Base-by-base conservation (phyloP, 2,113 vertebrate genomes). In the Callipepla californica region DNA sequence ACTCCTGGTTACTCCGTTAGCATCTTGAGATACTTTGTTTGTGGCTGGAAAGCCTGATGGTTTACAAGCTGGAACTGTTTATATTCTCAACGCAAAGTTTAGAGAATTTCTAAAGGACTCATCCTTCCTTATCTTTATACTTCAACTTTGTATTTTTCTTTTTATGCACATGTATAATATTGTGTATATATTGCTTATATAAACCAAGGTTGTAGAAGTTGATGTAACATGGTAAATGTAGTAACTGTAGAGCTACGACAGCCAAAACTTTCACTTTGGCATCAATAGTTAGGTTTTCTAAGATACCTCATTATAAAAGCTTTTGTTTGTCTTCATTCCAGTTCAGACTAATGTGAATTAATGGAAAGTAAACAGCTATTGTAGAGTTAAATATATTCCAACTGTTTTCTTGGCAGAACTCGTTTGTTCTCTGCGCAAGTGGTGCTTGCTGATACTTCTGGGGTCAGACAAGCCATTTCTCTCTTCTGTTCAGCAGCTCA, bases 81-180 rank as follows among this genome's bases (percentile, higher is more conserved):
- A 83, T 89, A 30, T 58, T 78, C 58, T 55, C 66, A 40, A 66
- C 69, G 47, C 20, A 36, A 85, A 69, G 58, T 92, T 94, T 85
- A 82, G 63, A 48, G 72, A 0, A 18, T 55, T 92, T 87, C 36
- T 72, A 78, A 75, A 89, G 66, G 62, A 32, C 16, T 90, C 17
- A 21, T 86, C 70, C 62, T 90, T 68, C 58, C 77, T 89, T 89
- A 90, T 76, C 83, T 80, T 88, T 73, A 23, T 83, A 5, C 13
- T 88, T 81, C 61, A 70, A 22, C 63, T 87, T 17, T 84, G 12
- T 11, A 87, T 77, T 58, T 58, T 58, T 19, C 10, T 82, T 82
- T 80, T 65, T 67, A 19, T 40, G 34, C 15, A 23, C 20, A 16
- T 25, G 7, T 57, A 7, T 69, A 65, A 20, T 89, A 32, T 26